phyloP scores from a whole-genome alignment of 92 coral and sea anemone genomes.

The Muricea muricata region DNA sequence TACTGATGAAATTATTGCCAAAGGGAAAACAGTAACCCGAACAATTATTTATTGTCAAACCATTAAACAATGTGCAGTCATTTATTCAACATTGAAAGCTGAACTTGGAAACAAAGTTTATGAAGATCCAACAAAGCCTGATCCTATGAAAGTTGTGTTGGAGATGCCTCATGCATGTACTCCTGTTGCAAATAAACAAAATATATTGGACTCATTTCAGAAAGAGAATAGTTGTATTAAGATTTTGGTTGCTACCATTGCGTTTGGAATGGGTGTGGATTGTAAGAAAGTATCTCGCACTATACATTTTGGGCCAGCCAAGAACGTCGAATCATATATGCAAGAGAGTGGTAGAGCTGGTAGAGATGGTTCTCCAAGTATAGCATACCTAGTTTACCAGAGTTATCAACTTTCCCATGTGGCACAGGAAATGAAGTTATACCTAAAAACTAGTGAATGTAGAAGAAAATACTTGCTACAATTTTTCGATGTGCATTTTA shows the following conservation, averaged over 20 bases:
- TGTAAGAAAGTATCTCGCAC: conserved; percentile 57
- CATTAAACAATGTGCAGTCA: conserved; percentile 49
- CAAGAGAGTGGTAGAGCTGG: conserved; percentile 77
- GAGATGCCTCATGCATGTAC: conserved; percentile 52
- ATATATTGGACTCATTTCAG: conserved; percentile 49
- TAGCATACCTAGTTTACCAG: conserved; percentile 45
- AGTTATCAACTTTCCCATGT: conserved; percentile 48
- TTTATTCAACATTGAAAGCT: conserved; percentile 35
- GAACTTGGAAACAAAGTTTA: conserved; percentile 45
- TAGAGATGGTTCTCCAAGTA: conserved; percentile 68
- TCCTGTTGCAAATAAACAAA: conserved; percentile 36
- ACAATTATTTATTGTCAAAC: too few relatives aligned
- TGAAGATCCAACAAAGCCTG: not conserved
- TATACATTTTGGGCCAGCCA: conserved; percentile 77
- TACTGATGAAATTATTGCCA: conserved; percentile 10
- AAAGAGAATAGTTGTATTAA: conserved; percentile 23
- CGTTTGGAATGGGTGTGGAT: conserved; percentile 74
- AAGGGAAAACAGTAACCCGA: conserved; percentile 16
- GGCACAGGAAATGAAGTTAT: conserved; percentile 60
- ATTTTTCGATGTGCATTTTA: conserved; percentile 41
- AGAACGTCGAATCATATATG: conserved; percentile 61
- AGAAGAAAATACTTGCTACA: conserved; percentile 53
- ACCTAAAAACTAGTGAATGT: conserved; percentile 45
- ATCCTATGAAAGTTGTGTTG: conserved; percentile 17
- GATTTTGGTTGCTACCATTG: conserved; percentile 67